Evolutionary conservation across 2,797 vertebrate species (phyloP).

Genomic region (Cynopterus sphinx): DNA sequence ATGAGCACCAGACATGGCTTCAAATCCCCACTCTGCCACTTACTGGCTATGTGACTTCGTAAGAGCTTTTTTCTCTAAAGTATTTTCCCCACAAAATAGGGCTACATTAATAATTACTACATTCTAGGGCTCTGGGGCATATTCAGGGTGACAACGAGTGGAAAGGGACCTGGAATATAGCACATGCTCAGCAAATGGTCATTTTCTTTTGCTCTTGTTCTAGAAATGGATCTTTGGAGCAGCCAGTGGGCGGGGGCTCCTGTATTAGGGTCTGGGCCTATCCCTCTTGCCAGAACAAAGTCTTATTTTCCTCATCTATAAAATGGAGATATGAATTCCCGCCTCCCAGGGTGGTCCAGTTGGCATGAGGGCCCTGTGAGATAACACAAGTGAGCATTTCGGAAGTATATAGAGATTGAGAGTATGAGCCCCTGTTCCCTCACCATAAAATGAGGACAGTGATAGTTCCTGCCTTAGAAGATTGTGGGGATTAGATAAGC

Average conservation of each 20-base stretch:
- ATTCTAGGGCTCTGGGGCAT: not conserved
- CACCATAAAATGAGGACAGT: not conserved
- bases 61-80: not conserved
- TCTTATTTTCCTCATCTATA: not conserved
- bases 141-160: not conserved
- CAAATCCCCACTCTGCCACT: not conserved
- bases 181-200: not conserved
- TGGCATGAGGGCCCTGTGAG: not conserved
- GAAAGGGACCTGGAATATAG: not conserved
- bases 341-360: not conserved
- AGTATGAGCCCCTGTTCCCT: not conserved
- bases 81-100: not conserved
- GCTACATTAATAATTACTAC: not conserved
- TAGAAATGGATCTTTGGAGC: not conserved
- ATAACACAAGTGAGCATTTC: not conserved
- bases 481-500: not conserved
- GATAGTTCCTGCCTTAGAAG: not conserved
- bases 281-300: not conserved
- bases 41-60: not conserved
- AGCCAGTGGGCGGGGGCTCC: not conserved
- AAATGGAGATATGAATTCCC: not conserved
- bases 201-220: not conserved
- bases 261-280: not conserved
- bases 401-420: not conserved
- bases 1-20: not conserved